Base-by-base conservation (phyloP, 2,113 vertebrate genomes). In the Urocynchramus pylzowi region DNA sequence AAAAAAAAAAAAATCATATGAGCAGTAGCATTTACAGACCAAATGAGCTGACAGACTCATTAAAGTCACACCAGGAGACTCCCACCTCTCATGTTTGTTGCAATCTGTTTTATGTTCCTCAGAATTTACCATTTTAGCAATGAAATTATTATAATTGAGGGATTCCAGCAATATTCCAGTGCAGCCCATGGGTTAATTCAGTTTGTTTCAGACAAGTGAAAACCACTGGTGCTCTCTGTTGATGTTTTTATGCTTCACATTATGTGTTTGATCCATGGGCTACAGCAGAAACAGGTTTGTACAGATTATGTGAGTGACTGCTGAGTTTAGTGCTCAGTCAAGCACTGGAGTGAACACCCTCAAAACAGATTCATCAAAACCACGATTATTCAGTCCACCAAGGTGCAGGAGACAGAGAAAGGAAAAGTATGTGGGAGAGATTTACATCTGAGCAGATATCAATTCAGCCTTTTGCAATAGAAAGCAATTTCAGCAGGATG, bases 211-310 rank as follows among this genome's bases (percentile, higher is more conserved):
- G 44, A 24, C 1, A 54, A 53, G 6, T 6, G 9, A 11, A 59
- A 70, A 47, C 2, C 2, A 9, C 7, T 50, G 27, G 1, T 2
- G 0, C 3, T 33, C 13, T n/a, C 12, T 49, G 14, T 54, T 7
- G 35, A 4, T 5, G 17, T 28, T 89, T 78, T 60, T 35, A 21
- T 60, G 16, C 44, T 60, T 75, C 53, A 10, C 11, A 22, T 42
- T 50, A 7, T 50, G 53, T 31, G 33, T 84, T 87, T 84, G 33
- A 81, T 89, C 54, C 35, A 60, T 14, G 20, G 24, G 13, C 56
- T 67, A 7, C 3, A 28, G 39, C 64, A 63, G 39, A 50, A 90
- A 33, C 17, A 59, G n/a, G 6, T 88, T 73, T 65, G 20, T 69
- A 18, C 5, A 54, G 30, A 42, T 74, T 74, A 18, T 42, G 24